A percentile compares a stretch with the other conserved stretches of the same genome.
These are phyloP conservation scores for Eulithis testata DNA, from an alignment of 2,888 invertebrate genomes.

Conservation along the genomic window DNA sequence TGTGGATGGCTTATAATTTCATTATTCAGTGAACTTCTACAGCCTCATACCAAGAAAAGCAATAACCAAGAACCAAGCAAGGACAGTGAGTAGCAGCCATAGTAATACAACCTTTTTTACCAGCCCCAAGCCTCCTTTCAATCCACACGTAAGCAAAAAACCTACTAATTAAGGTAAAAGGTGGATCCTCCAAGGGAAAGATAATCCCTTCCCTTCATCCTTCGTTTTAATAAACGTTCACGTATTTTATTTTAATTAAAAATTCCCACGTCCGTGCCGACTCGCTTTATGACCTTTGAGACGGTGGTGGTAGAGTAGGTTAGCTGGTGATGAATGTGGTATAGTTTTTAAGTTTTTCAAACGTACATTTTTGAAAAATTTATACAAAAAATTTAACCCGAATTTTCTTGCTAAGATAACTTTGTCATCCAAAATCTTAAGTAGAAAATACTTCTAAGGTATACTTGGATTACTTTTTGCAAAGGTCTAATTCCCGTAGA, in stretches of 20 bases:
- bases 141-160: constrained; percentile 31
- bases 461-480: too few species aligned
- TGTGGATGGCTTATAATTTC: too few species aligned
- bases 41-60: too few species aligned
- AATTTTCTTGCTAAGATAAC: too few species aligned
- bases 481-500: too few species aligned
- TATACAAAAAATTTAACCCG: too few species aligned
- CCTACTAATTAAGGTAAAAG: constrained; percentile 40
- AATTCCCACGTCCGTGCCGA: constrained; percentile 54
- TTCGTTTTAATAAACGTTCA: constrained; percentile 61
- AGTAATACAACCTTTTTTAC: neutral
- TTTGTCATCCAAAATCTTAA: too few species aligned
- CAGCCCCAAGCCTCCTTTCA: constrained; percentile 7
- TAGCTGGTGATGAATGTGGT: constrained; percentile 5
- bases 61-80: neutral
- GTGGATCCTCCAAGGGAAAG: constrained; percentile 43
- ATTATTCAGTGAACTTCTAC: too few species aligned
- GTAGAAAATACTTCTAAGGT: too few species aligned
- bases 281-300: constrained; percentile 31
- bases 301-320: constrained; percentile 8
- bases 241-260: constrained; percentile 70
- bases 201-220: constrained; percentile 62
- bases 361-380: too few species aligned
- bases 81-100: constrained; percentile 4
- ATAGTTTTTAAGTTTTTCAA: constrained; percentile 3